Evolutionary conservation across 2,888 invertebrate species (phyloP), one percentile per base, ranked within the genome.

Genomic region (Artemia sinica): DNA sequence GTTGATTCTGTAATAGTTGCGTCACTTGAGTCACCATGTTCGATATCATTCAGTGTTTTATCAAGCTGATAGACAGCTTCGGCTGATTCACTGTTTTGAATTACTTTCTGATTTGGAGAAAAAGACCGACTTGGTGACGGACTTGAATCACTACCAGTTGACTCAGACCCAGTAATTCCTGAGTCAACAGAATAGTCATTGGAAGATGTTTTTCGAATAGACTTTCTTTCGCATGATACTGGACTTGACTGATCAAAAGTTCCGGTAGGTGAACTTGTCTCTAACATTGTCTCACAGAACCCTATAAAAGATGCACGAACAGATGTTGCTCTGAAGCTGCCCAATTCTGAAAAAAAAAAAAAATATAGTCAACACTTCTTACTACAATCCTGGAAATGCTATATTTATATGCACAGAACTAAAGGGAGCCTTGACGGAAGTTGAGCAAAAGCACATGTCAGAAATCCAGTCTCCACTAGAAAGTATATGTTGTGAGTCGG

Each of bases 111-210:
- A n/a, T n/a, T 28, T 9, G 63, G 63, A 58, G 63, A 58, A 28
- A 58, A 58, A 28, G 12, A 58, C 14, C 63, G 63, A 58, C 63
- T 58, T 11, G 63, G 63, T 28, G 63, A 18, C 1, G 63, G 63
- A 10, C 63, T 58, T 8, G 63, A n/a, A 28, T 58, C 63, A 10
- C 63, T 58, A 18, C 8, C 63, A 18, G 63, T 28, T 8, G 63
- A 58, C n/a, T 58, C 63, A 9, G 63, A 58, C 28, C 63, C 63
- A 58, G 63, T 58, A 18, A 58, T 58, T n/a, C 63, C 63, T 10
- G 63, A 58, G 63, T 58, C 63, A 28, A 58, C 63, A 28, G 63
- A 58, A 58, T 58, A 58, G 63, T 58, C 63, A 58, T 58, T 58
- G 14, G 63, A 58, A 58, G 63, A 58, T n/a, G 63, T 58, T 10